Base-by-base conservation (phyloP, 2,888 invertebrate genomes). In the Pogonocherus hispidulus region DNA sequence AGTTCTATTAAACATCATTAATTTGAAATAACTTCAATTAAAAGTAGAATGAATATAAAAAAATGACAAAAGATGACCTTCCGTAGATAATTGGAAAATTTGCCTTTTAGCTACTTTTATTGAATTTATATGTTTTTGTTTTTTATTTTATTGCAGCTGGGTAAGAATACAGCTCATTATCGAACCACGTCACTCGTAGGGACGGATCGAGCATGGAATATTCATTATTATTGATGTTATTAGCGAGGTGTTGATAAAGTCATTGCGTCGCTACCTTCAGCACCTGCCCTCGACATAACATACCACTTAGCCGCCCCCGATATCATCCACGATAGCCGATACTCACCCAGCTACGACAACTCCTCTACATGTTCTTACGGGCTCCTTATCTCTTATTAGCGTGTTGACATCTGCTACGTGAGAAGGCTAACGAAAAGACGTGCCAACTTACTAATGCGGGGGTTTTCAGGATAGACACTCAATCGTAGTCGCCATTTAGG, bases 291-390 rank as follows among this genome's bases (percentile, higher is more conserved):
- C 71, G 74, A 80, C 80, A 80, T 70, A 76, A 73, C 79, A 80
- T 78, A 78, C 76, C 80, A 80, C 80, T 80, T 79, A 80, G 71
- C 76, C 80, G 74, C 78, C 80, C 76, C 77, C 76, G 73, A 75
- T 76, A 79, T 74, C 72, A 75, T 71, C 70, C 72, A 68, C 69
- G 72, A 66, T 66, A 71, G 63, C 72, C 66, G 73, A 70, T 73
- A 75, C 72, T 68, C 70, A 47, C 57, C 72, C 73, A 78, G 76
- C 75, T 72, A 63, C 72, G 69, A 72, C 69, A 73, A 73, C 69
- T 74, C 63, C 72, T 73, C 71, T 52, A 69, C 69, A 63, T 70
- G 64, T 71, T 47, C 57, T 63, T 72, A 71, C 71, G 56, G 71
- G 66, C 68, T 49, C 69, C 67, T 69, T 72, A 72, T 72, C 74